Evolutionary conservation across 2,797 vertebrate species (phyloP).

Genomic region (Tenualosa thibaudeaui): DNA sequence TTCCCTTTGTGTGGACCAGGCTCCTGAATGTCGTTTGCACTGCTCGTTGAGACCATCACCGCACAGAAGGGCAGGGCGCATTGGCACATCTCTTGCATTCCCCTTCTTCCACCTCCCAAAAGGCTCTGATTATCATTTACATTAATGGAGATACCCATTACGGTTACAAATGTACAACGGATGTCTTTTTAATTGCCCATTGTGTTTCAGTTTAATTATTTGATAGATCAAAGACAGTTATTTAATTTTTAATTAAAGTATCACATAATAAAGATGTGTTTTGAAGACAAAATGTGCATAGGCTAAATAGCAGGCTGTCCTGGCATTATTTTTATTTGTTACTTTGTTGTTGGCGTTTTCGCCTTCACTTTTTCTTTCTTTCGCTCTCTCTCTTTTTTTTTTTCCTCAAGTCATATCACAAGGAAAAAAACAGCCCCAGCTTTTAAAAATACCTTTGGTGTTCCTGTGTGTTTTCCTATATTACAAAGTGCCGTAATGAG

Average conservation of each 20-base stretch:
- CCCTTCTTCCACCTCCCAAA: background rate
- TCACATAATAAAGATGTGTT: slow-evolving; percentile 58
- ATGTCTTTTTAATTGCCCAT: slow-evolving; percentile 17
- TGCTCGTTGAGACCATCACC: background rate
- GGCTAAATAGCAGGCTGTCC: slow-evolving; percentile 57
- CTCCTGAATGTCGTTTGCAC: background rate
- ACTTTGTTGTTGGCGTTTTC: slow-evolving; percentile 68
- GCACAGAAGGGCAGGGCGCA: background rate
- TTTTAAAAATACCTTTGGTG: slow-evolving; percentile 78
- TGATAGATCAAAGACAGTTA: slow-evolving; percentile 33
- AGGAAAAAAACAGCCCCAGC: slow-evolving; percentile 60
- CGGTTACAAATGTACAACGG: background rate
- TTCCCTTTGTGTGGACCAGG: background rate
- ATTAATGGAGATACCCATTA: slow-evolving; percentile 1
- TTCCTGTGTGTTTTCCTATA: slow-evolving; percentile 79
- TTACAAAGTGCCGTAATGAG: slow-evolving; percentile 81
- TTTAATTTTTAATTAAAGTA: slow-evolving; percentile 53
- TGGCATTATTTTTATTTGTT: slow-evolving; percentile 72
- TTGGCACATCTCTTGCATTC: background rate
- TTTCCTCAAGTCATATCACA: slow-evolving; percentile 73
- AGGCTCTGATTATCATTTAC: background rate
- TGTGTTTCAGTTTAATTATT: slow-evolving; percentile 30
- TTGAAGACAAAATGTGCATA: slow-evolving; percentile 57
- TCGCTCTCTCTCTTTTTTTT: slow-evolving; percentile 57
- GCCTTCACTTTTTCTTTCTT: slow-evolving; percentile 19